Conservation (phyloP, 2,888 invertebrate species). For the Plutella xylostella region DNA sequence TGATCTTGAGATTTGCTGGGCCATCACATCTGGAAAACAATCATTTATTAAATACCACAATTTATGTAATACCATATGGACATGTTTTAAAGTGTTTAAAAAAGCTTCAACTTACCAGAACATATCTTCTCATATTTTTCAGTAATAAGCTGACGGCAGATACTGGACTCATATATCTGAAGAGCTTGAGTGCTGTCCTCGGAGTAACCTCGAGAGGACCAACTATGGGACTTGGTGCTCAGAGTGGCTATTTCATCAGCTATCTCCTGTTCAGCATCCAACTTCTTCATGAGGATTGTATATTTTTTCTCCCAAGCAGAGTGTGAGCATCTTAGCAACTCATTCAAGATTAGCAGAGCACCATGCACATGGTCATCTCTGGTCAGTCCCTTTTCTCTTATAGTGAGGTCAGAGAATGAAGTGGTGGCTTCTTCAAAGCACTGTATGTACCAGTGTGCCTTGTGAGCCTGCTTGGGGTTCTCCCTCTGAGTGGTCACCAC, state of each 20-base stretch:
- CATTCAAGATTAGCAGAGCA: conserved; percentile 91
- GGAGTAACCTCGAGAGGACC: conserved; percentile 35
- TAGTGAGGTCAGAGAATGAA: conserved; percentile 75
- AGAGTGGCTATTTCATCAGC: conserved; percentile 65
- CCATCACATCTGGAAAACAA: conserved; percentile 76
- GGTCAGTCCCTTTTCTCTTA: conserved; percentile 74
- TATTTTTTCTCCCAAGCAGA: conserved; percentile 87
- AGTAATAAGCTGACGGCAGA: conserved; percentile 84
- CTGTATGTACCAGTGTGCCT: conserved; percentile 90
- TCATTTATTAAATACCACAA: too few relatives aligned
- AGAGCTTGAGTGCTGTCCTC: conserved; percentile 48
- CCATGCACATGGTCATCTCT: conserved; percentile 95
- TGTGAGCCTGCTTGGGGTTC: conserved; percentile 88
- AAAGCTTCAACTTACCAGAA: conserved; percentile 37
- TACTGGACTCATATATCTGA: conserved; percentile 79
- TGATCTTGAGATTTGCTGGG: conserved; percentile 82
- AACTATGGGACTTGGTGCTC: conserved; percentile 55
- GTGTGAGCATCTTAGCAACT: conserved; percentile 91
- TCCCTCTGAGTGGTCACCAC: conserved; percentile 96
- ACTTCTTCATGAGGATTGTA: conserved; percentile 75
- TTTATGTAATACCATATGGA: too few relatives aligned
- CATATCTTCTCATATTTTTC: conserved; percentile 89
- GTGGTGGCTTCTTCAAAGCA: conserved; percentile 90
- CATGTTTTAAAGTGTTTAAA: neutral
- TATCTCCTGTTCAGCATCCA: conserved; percentile 55